A percentile compares a stretch with the other conserved stretches of the same genome.
These are phyloP conservation scores for Diuraphis noxia DNA, from an alignment of 1,140 invertebrate species.

Conservation along the genomic window DNA sequence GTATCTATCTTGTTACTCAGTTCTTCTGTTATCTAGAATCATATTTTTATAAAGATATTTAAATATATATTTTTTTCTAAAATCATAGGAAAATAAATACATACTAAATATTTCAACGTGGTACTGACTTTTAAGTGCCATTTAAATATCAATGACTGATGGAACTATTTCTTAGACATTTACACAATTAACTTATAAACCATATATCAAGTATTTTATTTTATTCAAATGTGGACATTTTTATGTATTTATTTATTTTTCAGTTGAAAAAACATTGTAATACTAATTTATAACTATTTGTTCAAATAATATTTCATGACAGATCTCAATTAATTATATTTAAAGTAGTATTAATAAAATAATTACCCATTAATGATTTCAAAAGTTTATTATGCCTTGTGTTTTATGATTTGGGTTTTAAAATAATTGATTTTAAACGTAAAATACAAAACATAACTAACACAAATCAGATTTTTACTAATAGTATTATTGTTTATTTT, in stretches of 20 bases:
- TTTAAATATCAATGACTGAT: conserved; percentile 46
- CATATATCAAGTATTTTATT: not conserved
- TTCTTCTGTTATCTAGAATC: not conserved
- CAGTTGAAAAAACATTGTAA: not conserved
- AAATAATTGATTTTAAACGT: not conserved
- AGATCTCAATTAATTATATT: conserved; percentile 29
- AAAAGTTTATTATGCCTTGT: not conserved
- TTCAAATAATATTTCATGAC: conserved; percentile 32
- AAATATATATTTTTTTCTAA: not conserved
- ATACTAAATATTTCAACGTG: not conserved
- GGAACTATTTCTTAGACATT: not conserved
- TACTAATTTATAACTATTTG: not conserved
- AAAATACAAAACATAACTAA: not conserved
- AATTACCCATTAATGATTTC: not conserved
- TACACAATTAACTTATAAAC: not conserved
- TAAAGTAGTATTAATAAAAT: not conserved
- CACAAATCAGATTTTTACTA: not conserved
- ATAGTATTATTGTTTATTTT: not conserved
- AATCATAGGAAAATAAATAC: not conserved
- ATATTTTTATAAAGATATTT: conserved; percentile 6
- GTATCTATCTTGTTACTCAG: not conserved
- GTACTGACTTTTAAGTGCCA: conserved; percentile 38
- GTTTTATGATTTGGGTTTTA: not conserved
- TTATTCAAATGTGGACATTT: not conserved
- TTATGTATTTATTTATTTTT: conserved; percentile 11